Base-by-base conservation (phyloP, 2,888 invertebrate genomes). In the Agrotis segetum region DNA sequence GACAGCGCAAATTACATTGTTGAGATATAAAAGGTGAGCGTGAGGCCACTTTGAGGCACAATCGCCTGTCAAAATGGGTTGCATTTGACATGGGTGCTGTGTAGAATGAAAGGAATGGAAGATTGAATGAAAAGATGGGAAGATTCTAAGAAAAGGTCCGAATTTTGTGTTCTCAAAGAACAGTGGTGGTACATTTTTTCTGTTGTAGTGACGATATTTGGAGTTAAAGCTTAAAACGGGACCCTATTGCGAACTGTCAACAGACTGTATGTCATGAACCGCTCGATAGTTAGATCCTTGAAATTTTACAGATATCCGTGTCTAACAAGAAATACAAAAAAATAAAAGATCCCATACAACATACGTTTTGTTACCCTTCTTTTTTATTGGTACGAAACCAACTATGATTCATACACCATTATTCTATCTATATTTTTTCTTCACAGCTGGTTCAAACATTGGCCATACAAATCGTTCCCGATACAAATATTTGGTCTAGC, bases 61-160 rank as follows among this genome's bases (percentile, higher is more conserved):
- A 47, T 34, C 14, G 34, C 66, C 34, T 66, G 66, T 66, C 66
- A 65, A 14, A 47, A 47, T 2, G 11, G 17, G 29, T 65, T 66
- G 66, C 66, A 66, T 11, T 66, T 66, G 66, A 66, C 21, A 21
- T 47, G 66, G 66, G 66, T 66, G 24, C 53, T 6, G 21, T 14
- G 19, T 21, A 19, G 16, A 16, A 19, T 29, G 6, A 7, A 17
- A 47, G 17, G 14, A 47, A 3, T 29, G 17, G 29, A 9, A 17
- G 29, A 34, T 29, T 47, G 2, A 13, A 65, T 13, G 5, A 11
- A 44, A 29, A 60, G 24, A 34, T 34, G 34, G 34, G 34, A 34
- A 34, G 6, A 40, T 24, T 24, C 24, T 3, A 44, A 24, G 24
- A 16, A 44, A 16, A 44, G 16, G 40, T 34, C 63, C 0, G 1